Conservation (phyloP, 1,140 invertebrate genomes). For the Tigriopus japonicus region DNA sequence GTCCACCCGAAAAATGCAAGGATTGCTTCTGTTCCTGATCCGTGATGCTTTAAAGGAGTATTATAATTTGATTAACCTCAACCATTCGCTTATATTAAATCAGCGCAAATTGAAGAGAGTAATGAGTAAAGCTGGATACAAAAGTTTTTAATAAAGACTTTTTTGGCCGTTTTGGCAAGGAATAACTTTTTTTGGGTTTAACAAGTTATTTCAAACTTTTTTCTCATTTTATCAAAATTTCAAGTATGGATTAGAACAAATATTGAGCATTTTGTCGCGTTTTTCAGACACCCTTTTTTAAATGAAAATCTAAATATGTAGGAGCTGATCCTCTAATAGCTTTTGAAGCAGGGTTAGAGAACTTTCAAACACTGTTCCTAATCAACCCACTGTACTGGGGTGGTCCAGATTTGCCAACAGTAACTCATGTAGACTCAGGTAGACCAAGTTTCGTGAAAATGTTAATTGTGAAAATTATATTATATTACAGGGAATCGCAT, state of each 20-base stretch:
- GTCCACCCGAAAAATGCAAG: constrained; percentile 28
- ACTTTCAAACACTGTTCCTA: no score
- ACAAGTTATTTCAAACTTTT: background rate
- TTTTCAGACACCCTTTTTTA: no score
- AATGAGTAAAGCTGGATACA: background rate
- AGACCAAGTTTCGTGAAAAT: no score
- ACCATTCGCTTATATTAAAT: background rate
- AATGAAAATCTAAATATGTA: no score
- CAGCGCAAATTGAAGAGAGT: background rate
- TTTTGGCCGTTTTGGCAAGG: background rate
- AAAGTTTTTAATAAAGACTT: background rate
- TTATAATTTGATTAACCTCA: background rate
- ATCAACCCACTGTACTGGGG: no score
- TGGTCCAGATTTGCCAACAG: no score
- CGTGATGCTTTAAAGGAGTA: constrained; percentile 23
- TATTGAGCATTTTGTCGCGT: no score
- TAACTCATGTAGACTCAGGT: no score
- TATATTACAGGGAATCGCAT: no score
- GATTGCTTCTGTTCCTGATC: constrained; percentile 30
- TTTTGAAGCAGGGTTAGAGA: no score
- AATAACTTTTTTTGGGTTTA: background rate
- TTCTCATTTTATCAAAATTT: background rate
- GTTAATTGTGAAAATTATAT: no score
- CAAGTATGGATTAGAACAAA: background rate
- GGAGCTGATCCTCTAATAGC: no score